Percentiles rank a stretch among this genome's conserved stretches.
These are phyloP conservation scores for Rhingia rostrata DNA, from an alignment of 2,888 invertebrate species.

Conservation along the genomic window DNA sequence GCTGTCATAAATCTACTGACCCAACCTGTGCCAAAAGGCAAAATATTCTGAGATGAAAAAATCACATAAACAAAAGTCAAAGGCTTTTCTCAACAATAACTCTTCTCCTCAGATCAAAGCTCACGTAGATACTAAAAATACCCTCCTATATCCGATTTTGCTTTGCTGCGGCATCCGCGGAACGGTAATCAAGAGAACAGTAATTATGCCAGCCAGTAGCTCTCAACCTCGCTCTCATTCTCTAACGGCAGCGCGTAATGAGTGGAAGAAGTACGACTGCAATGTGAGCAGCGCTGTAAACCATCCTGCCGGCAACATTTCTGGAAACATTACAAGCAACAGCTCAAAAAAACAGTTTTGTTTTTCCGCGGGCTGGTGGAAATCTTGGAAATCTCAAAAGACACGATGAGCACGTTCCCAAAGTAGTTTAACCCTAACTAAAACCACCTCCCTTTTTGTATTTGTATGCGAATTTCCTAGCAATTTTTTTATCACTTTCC, in stretches of 20 bases:
- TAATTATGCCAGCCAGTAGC: slow-evolving; percentile 10
- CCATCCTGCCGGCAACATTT: background rate
- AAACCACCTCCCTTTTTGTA: too few relatives aligned
- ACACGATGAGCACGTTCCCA: too few relatives aligned
- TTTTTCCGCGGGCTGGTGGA: too few relatives aligned
- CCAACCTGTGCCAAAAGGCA: background rate
- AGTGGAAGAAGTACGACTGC: background rate
- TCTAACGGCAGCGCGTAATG: background rate
- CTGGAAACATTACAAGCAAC: background rate
- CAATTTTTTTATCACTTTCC: too few relatives aligned
- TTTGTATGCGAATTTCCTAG: too few relatives aligned
- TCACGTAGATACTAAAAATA: background rate
- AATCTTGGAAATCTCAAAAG: too few relatives aligned
- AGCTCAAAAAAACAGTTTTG: too few relatives aligned
- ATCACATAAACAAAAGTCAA: slow-evolving; percentile 1
- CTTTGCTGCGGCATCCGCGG: background rate
- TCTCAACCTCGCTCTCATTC: background rate
- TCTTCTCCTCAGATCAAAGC: background rate
- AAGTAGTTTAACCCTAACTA: too few relatives aligned
- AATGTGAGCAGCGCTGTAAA: background rate
- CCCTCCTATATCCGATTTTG: slow-evolving; percentile 4
- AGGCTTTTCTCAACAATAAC: too few relatives aligned
- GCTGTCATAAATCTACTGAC: too few relatives aligned
- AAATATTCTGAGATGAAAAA: slow-evolving; percentile 5
- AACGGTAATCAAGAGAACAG: background rate